phyloP scores from a whole-genome alignment of 2,113 vertebrate genomes.

The Apus apus region DNA sequence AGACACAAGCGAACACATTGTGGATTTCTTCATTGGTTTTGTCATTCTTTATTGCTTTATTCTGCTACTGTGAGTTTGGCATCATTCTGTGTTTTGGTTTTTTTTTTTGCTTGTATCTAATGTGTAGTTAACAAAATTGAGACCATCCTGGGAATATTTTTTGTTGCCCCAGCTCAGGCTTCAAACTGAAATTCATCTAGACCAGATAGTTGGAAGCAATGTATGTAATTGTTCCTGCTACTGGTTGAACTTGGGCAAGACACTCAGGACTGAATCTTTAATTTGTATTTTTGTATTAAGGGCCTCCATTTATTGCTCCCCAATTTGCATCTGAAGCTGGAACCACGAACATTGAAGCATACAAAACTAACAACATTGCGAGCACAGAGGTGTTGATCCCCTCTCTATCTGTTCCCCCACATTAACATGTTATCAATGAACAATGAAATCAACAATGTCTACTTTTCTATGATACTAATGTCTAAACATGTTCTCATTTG shows the following conservation, averaged over 20 bases:
- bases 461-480: not conserved
- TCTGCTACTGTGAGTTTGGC: constrained; percentile 41
- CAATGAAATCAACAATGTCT: not conserved
- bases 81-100: not conserved
- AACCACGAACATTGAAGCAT: not conserved
- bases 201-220: constrained; percentile 2
- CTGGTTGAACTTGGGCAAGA: not conserved
- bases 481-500: not conserved
- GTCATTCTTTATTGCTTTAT: constrained; percentile 51
- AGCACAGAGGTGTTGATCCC: not conserved
- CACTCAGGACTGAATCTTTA: constrained; percentile 9
- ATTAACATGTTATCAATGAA: not conserved
- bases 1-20: not conserved
- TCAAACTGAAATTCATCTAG: constrained; percentile 9
- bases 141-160: constrained; percentile 38
- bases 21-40: constrained; percentile 50
- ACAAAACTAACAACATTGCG: not conserved
- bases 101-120: constrained; percentile 26
- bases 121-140: constrained; percentile 51
- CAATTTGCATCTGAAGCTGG: not conserved
- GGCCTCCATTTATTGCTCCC: not conserved
- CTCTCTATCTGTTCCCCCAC: not conserved
- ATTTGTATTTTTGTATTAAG: constrained; percentile 6
- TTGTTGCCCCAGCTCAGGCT: constrained; percentile 22
- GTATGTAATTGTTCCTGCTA: not conserved